Conservation (phyloP, 2,113 vertebrate species). For the Colinus virginianus region DNA sequence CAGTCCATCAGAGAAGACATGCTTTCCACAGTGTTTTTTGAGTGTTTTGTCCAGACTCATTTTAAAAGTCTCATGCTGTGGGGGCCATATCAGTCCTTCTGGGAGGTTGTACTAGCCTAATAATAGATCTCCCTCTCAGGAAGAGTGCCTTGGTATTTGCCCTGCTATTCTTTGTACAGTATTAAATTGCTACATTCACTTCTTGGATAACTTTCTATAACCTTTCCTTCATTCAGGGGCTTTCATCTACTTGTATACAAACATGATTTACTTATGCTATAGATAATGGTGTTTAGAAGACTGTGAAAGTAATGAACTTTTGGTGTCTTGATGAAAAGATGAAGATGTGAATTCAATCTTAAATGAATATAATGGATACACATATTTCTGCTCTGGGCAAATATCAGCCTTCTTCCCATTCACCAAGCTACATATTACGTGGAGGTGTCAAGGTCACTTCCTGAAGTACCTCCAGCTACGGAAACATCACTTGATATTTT, state of each 20-base stretch:
- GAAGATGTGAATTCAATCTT: background rate
- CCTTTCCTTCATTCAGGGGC: background rate
- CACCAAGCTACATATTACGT: background rate
- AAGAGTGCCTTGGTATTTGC: background rate
- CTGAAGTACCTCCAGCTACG: background rate
- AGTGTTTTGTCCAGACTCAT: background rate
- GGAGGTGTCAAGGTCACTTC: background rate
- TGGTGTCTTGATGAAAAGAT: background rate
- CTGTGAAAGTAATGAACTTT: background rate
- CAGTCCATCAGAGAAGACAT: conserved; percentile 29
- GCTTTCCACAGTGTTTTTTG: conserved; percentile 14
- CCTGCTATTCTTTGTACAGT: background rate
- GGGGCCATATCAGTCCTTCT: background rate
- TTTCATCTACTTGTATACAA: background rate
- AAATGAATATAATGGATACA: fast-evolving
- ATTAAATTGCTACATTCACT: background rate
- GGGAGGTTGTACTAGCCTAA: background rate
- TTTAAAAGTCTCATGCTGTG: conserved; percentile 2
- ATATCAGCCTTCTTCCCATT: background rate
- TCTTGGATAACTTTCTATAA: background rate
- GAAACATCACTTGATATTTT: background rate
- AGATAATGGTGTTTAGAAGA: background rate
- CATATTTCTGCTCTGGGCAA: background rate
- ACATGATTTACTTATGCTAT: background rate
- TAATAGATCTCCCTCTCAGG: background rate